Evolutionary conservation across 2,113 vertebrate species (phyloP).

Genomic region (Lepus timidus): DNA sequence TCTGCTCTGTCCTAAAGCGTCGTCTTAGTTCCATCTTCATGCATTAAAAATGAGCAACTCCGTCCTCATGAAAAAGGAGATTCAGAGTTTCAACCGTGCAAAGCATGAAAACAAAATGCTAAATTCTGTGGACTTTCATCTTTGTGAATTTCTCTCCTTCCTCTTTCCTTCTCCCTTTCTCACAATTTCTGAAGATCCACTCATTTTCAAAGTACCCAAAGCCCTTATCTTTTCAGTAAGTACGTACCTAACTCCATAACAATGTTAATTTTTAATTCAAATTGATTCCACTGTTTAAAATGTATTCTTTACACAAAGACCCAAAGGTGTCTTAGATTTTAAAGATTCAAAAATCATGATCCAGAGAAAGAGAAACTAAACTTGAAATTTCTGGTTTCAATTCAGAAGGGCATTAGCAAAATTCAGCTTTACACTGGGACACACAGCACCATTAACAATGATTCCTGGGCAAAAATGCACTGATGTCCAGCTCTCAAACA

Average conservation of each 20-base stretch:
- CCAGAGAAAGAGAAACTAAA: not conserved
- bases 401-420: not conserved
- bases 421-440: not conserved
- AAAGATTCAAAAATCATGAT: not conserved
- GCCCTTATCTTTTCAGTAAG: not conserved
- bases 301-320: conserved; percentile 24
- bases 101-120: not conserved
- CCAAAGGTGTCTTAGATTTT: not conserved
- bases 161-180: not conserved
- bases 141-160: not conserved
- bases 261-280: conserved; percentile 37
- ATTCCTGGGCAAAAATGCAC: not conserved
- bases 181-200: not conserved
- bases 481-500: not conserved
- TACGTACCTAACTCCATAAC: not conserved
- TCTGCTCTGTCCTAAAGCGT: not conserved
- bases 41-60: conserved; percentile 47
- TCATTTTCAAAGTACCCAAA: not conserved
- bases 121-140: not conserved
- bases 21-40: conserved; percentile 1
- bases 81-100: not conserved
- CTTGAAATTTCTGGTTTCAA: not conserved
- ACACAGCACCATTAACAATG: not conserved
- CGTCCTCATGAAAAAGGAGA: conserved; percentile 28
- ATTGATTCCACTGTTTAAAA: not conserved